These are phyloP conservation scores for Pterocles gutturalis DNA, from an alignment of 2,113 vertebrate species.

Conservation along the genomic window DNA sequence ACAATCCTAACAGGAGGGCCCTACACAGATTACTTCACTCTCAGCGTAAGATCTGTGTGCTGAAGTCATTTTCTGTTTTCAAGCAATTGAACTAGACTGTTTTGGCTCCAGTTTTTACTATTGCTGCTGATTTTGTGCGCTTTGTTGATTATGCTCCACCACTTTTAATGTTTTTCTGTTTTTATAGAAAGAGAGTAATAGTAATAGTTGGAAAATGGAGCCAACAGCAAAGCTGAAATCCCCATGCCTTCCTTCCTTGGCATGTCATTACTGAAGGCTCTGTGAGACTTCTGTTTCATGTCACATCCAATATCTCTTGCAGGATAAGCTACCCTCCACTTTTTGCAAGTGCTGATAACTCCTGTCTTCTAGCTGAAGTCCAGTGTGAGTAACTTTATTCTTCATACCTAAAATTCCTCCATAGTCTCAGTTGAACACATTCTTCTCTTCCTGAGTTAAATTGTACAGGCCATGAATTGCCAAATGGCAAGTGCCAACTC, in stretches of 20 bases:
- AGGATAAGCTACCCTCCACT: background rate
- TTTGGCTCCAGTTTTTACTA: background rate
- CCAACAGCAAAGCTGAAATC: background rate
- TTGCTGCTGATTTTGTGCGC: background rate
- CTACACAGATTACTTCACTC: background rate
- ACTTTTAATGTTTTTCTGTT: background rate
- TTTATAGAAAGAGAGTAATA: background rate
- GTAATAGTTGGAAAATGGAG: background rate
- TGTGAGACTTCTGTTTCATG: background rate
- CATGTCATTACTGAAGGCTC: background rate
- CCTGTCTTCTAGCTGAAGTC: background rate
- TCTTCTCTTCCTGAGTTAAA: background rate
- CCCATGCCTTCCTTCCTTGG: background rate
- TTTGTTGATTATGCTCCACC: background rate
- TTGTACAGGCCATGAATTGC: background rate
- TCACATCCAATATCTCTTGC: background rate
- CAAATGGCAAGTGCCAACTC: background rate
- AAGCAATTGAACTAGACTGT: background rate
- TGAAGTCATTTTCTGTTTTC: background rate
- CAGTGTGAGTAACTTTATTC: background rate
- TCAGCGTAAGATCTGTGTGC: background rate
- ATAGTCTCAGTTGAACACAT: background rate
- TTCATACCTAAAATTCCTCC: background rate
- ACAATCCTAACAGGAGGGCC: background rate
- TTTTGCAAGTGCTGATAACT: background rate